Evolutionary conservation across 1,140 invertebrate species (phyloP).

Genomic region (Lordiphosa collinella): DNA sequence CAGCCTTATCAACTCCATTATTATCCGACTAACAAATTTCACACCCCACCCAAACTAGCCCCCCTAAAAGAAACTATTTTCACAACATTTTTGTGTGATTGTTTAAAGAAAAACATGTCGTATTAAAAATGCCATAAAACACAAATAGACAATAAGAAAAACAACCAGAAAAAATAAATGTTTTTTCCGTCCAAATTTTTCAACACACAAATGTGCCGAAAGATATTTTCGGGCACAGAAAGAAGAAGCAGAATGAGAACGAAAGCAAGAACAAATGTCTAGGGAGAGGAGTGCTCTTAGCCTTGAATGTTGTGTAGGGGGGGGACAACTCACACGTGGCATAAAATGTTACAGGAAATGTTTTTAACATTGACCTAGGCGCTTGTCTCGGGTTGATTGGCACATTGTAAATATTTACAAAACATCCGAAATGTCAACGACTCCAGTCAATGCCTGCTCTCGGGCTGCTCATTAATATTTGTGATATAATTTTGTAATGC

Average conservation of each 20-base stretch:
- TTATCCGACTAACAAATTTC: background rate
- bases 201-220: slow-evolving; percentile 34
- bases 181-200: slow-evolving; percentile 7
- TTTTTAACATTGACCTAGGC: slow-evolving; percentile 50
- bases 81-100: slow-evolving; percentile 36
- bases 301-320: slow-evolving; percentile 32
- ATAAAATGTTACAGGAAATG: slow-evolving; percentile 34
- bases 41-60: slow-evolving; percentile 12
- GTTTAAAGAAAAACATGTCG: slow-evolving; percentile 47
- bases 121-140: slow-evolving; percentile 26
- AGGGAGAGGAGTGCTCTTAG: slow-evolving; percentile 8
- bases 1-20: background rate
- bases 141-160: slow-evolving; percentile 23
- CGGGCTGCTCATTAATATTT: slow-evolving; percentile 36
- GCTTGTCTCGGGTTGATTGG: slow-evolving; percentile 28
- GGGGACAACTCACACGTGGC: slow-evolving; percentile 30
- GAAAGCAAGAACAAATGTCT: background rate
- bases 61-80: slow-evolving; percentile 20
- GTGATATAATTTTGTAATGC: slow-evolving; percentile 60
- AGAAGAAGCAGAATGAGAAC: background rate
- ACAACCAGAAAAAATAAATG: slow-evolving; percentile 25
- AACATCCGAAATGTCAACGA: slow-evolving; percentile 57
- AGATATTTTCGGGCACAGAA: slow-evolving; percentile 31
- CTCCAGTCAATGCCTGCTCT: slow-evolving; percentile 52
- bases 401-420: background rate